A percentile compares a stretch with the other conserved stretches of the same genome.
phyloP scores from a whole-genome alignment of 1,140 invertebrate species.

The Drosophila paulistorum region DNA sequence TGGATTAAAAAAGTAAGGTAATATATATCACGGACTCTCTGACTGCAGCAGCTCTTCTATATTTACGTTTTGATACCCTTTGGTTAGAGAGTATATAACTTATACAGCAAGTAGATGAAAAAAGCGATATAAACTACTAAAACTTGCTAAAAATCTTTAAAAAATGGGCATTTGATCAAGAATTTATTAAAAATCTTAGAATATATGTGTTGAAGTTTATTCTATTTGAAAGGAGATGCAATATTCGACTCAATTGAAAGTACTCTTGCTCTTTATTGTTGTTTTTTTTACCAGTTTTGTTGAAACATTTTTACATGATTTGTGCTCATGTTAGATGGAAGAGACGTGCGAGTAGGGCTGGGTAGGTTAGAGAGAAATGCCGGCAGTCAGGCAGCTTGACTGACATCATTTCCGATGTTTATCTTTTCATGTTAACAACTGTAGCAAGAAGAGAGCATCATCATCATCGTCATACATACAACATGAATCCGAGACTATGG shows the following conservation, averaged over 20 bases:
- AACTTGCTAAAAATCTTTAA: too few relatives aligned
- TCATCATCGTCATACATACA: background rate
- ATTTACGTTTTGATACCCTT: slow-evolving; percentile 18
- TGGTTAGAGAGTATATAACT: too few relatives aligned
- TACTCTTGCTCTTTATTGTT: background rate
- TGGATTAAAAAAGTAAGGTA: slow-evolving; percentile 38
- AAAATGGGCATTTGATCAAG: too few relatives aligned
- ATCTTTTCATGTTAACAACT: slow-evolving; percentile 78
- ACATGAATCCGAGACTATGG: slow-evolving; percentile 41
- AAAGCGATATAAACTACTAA: too few relatives aligned
- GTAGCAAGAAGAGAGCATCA: slow-evolving; percentile 32
- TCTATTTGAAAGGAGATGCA: too few relatives aligned
- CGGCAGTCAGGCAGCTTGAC: slow-evolving; percentile 54
- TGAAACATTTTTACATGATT: slow-evolving; percentile 42
- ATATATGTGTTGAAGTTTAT: too few relatives aligned
- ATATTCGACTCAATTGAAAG: too few relatives aligned
- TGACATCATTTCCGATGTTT: slow-evolving; percentile 81
- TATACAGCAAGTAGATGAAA: too few relatives aligned
- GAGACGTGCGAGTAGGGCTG: slow-evolving; percentile 18
- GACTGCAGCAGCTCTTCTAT: slow-evolving; percentile 43
- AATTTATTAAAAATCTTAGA: too few relatives aligned
- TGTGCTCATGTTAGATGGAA: slow-evolving; percentile 25
- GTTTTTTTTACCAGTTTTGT: slow-evolving; percentile 36
- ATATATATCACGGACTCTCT: background rate
- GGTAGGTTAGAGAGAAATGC: background rate